These are phyloP conservation scores for Xanthia togata DNA, from an alignment of 2,888 invertebrate genomes.

Conservation along the genomic window DNA sequence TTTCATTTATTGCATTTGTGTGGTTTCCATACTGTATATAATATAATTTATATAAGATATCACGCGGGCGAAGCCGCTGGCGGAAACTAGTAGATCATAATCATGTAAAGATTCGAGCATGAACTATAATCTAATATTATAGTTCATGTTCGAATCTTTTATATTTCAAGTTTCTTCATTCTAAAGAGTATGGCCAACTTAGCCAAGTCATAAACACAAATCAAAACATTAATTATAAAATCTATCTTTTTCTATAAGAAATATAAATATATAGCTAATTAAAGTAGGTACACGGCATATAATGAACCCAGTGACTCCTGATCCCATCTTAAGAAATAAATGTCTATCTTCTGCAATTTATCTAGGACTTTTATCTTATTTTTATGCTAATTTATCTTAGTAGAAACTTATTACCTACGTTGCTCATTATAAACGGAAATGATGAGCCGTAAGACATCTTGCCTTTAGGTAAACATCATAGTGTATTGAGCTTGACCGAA, in stretches of 20 bases:
- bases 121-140: not conserved
- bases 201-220: not conserved
- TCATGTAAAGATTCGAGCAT: no score
- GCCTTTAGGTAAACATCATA: conserved; percentile 23
- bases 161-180: no score
- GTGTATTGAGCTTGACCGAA: not conserved
- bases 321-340: conserved; percentile 18
- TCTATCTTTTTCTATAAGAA: not conserved
- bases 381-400: conserved; percentile 35
- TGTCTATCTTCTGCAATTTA: conserved; percentile 24
- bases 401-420: conserved; percentile 33
- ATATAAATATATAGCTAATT: conserved; percentile 8
- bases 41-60: no score
- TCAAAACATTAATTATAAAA: not conserved
- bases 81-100: not conserved
- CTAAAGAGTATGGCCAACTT: not conserved
- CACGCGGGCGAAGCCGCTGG: no score
- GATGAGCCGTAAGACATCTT: conserved; percentile 24
- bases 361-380: conserved; percentile 33
- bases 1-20: no score
- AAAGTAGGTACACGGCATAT: conserved; percentile 2
- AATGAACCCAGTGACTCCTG: conserved; percentile 11
- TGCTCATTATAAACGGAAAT: conserved; percentile 42
- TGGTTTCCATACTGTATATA: no score
- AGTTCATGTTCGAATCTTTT: no score